A percentile compares a stretch with the other conserved stretches of the same genome.
These are phyloP conservation scores for Pollenia angustigena DNA, from an alignment of 2,888 invertebrate species.

Conservation along the genomic window DNA sequence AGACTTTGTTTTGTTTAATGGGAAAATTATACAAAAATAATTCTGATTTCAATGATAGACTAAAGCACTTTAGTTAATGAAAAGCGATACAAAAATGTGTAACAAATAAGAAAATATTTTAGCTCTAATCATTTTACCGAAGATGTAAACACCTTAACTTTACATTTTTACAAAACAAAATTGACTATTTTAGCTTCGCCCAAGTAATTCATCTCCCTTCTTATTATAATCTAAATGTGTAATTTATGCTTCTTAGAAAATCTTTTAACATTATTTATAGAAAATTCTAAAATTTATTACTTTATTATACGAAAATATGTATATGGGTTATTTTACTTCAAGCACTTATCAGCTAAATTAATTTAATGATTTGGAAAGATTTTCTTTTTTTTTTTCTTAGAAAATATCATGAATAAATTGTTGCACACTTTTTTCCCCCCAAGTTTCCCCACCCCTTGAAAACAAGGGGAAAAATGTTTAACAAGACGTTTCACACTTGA, in stretches of 20 bases:
- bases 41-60: conserved; percentile 26
- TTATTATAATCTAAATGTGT: conserved; percentile 1
- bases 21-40: conserved; percentile 66
- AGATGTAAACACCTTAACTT: too few species aligned
- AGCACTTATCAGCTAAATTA: conserved; percentile 53
- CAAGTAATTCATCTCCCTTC: background rate
- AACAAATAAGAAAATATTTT: background rate
- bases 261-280: conserved; percentile 19
- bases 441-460: background rate
- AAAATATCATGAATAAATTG: conserved; percentile 66
- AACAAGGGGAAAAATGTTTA: conserved; percentile 59
- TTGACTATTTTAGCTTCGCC: background rate
- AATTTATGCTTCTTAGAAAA: conserved; percentile 13
- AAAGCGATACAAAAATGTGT: conserved; percentile 9
- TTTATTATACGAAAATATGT: conserved; percentile 66
- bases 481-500: conserved; percentile 73
- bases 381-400: conserved; percentile 17
- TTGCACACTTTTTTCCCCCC: conserved; percentile 33
- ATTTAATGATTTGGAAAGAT: conserved; percentile 68
- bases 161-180: too few species aligned
- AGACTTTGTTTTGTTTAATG: conserved; percentile 57
- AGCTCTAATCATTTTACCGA: too few species aligned
- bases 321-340: background rate
- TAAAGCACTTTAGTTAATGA: conserved; percentile 63
- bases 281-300: conserved; percentile 61